Evolutionary conservation across 2,888 invertebrate species (phyloP).

Genomic region (Ephialtes manifestator): DNA sequence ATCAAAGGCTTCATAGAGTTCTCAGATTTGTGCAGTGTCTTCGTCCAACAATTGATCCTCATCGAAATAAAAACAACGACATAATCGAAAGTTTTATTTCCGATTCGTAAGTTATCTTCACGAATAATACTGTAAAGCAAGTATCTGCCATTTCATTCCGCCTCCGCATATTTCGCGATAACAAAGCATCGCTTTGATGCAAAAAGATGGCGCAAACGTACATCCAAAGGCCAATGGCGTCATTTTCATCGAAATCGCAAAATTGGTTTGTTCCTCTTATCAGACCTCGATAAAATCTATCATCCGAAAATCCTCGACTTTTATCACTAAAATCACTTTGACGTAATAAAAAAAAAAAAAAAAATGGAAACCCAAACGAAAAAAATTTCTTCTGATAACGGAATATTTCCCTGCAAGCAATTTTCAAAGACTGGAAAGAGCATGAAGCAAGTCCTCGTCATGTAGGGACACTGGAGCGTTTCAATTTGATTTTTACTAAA

Average conservation of each 20-base stretch:
- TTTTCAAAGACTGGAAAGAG: not conserved
- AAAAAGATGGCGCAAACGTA: not conserved
- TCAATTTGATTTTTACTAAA: not conserved
- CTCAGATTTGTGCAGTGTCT: not conserved
- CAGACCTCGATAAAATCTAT: too few relatives aligned
- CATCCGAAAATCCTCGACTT: not conserved
- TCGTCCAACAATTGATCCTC: not conserved
- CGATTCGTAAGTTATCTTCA: not conserved
- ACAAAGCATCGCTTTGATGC: not conserved
- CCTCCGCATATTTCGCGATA: not conserved
- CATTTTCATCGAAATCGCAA: not conserved
- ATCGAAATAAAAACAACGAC: not conserved
- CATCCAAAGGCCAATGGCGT: not conserved
- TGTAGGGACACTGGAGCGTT: not conserved
- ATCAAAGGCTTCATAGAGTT: not conserved
- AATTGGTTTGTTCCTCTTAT: not conserved
- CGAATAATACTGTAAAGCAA: not conserved
- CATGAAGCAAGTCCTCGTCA: conserved; percentile 4
- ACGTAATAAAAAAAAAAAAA: not conserved
- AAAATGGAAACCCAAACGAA: not conserved
- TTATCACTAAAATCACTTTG: not conserved
- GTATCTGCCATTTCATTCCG: not conserved
- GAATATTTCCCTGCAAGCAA: not conserved
- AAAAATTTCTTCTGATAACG: not conserved
- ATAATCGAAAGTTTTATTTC: not conserved